These are phyloP conservation scores for Protodeltote pygarga DNA, from an alignment of 2,888 invertebrate genomes.

Conservation along the genomic window DNA sequence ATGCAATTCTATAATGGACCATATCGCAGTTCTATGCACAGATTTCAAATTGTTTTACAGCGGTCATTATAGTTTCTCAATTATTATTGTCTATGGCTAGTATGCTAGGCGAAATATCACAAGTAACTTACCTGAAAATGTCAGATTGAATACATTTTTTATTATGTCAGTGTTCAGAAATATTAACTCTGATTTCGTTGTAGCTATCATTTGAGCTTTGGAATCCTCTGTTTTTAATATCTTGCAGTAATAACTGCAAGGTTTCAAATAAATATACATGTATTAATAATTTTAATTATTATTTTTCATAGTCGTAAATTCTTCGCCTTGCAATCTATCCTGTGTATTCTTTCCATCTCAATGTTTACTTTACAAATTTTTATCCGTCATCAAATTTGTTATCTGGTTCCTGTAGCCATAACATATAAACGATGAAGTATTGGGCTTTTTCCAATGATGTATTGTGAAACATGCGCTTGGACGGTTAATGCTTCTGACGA, in stretches of 20 bases:
- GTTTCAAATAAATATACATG: too few relatives aligned
- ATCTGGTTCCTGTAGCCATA: conserved; percentile 21
- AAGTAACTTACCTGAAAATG: conserved; percentile 22
- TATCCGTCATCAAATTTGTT: conserved; percentile 25
- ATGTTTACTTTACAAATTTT: too few relatives aligned
- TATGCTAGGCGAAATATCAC: conserved; percentile 18
- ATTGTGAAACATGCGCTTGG: conserved; percentile 50
- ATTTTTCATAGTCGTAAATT: too few relatives aligned
- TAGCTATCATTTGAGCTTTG: too few relatives aligned
- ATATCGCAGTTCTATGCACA: conserved; percentile 36
- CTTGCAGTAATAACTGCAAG: too few relatives aligned
- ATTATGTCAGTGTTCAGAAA: not conserved
- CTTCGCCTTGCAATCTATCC: too few relatives aligned
- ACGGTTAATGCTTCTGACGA: conserved; percentile 22
- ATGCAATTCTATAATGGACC: conserved; percentile 52
- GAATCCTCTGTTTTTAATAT: too few relatives aligned
- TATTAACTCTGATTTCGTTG: not conserved
- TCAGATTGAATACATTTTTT: conserved; percentile 11
- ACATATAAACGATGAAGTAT: conserved; percentile 22
- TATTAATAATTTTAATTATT: too few relatives aligned
- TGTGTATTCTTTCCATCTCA: too few relatives aligned
- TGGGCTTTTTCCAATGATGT: conserved; percentile 24
- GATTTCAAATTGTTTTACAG: conserved; percentile 42
- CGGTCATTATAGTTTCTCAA: conserved; percentile 40
- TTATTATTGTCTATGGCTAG: conserved; percentile 21